A percentile compares a stretch with the other conserved stretches of the same genome.
Conservation (phyloP, 2,797 vertebrate genomes). For the Dipus sagitta region DNA sequence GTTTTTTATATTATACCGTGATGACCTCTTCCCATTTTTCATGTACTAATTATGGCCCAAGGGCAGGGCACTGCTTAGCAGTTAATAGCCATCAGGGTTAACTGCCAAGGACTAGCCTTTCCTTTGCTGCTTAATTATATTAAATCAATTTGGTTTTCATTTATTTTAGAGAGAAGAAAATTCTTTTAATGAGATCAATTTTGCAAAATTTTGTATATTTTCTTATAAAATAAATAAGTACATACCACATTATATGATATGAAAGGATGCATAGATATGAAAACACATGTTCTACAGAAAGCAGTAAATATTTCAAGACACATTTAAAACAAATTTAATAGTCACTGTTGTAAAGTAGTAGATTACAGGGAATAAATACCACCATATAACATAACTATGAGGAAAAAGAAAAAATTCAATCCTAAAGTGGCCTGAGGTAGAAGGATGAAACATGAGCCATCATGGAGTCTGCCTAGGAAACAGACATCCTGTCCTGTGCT, state of each 20-base stretch:
- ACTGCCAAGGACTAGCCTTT: not conserved
- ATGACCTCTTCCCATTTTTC: conserved; percentile 59
- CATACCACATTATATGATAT: not conserved
- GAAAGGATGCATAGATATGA: not conserved
- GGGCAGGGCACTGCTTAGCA: conserved; percentile 48
- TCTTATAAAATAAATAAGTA: not conserved
- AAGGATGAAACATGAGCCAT: not conserved
- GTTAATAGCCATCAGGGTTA: conserved; percentile 53
- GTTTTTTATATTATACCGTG: not conserved
- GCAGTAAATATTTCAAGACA: not conserved
- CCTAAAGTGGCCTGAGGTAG: too few relatives aligned
- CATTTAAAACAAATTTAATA: conserved; percentile 12
- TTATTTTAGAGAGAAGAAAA: conserved; percentile 47
- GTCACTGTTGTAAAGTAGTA: not conserved
- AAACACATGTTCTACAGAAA: not conserved
- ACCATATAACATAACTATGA: not conserved
- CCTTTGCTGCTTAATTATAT: conserved; percentile 60
- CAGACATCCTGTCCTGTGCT: not conserved
- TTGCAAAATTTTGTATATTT: not conserved
- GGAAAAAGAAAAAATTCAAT: not conserved
- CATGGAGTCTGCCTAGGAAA: not conserved
- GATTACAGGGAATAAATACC: not conserved
- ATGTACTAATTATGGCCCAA: conserved; percentile 61
- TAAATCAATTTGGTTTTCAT: conserved; percentile 66
- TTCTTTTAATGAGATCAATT: conserved; percentile 16